phyloP scores from a whole-genome alignment of 2,797 vertebrate genomes.

The Urophycis tenuis region DNA sequence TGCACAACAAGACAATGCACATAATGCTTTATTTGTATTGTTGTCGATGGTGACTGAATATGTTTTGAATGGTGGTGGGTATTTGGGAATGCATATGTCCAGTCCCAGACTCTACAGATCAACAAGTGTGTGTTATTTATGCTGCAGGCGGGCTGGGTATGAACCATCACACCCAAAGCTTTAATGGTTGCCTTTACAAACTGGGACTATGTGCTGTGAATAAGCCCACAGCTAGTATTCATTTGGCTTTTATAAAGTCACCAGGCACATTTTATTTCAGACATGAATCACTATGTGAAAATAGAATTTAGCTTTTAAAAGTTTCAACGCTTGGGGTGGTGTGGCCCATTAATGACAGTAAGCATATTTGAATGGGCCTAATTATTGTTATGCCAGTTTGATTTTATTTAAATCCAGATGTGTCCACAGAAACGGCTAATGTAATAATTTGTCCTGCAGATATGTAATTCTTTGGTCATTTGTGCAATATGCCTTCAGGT shows the following conservation, averaged over 20 bases:
- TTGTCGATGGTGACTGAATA: not conserved
- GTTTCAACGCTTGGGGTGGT: no score
- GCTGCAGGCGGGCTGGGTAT: not conserved
- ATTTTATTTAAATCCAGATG: not conserved
- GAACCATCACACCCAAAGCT: not conserved
- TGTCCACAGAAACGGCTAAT: not conserved
- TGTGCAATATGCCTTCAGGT: slow-evolving; percentile 2
- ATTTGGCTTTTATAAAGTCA: not conserved
- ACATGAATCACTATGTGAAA: not conserved
- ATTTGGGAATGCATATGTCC: not conserved
- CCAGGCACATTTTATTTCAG: not conserved
- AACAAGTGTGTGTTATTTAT: not conserved
- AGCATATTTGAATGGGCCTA: not conserved
- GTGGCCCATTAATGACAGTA: no score
- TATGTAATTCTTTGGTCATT: not conserved
- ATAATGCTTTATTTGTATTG: not conserved
- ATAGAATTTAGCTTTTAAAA: not conserved
- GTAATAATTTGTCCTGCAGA: not conserved
- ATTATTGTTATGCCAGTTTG: not conserved
- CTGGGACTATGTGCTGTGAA: not conserved
- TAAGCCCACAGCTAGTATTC: not conserved
- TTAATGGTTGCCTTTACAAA: not conserved
- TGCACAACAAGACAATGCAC: not conserved
- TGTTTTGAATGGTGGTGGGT: not conserved
- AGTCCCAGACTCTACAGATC: not conserved